Conservation (phyloP, 2,888 invertebrate genomes). For the Ischnus inquisitorius region DNA sequence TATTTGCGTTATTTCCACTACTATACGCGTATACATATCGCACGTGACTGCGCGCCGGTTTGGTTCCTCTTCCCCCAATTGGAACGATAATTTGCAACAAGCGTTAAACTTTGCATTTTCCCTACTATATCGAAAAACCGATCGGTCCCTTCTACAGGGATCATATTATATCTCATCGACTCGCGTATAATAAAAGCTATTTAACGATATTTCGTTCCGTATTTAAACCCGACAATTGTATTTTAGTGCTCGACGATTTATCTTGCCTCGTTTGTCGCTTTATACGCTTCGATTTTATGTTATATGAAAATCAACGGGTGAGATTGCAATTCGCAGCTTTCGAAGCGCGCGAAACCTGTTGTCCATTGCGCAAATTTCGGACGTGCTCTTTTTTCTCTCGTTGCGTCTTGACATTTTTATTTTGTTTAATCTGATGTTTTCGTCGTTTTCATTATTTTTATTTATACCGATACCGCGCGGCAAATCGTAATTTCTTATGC, state of each 20-base stretch:
- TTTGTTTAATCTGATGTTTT: conserved; percentile 7
- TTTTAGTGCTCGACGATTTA: conserved; percentile 48
- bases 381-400: background rate
- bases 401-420: background rate
- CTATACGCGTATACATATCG: conserved; percentile 39
- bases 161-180: conserved; percentile 60
- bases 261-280: conserved; percentile 43
- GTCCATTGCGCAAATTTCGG: background rate
- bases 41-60: conserved; percentile 10
- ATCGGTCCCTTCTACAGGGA: conserved; percentile 50
- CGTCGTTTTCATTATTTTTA: conserved; percentile 3
- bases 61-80: conserved; percentile 11
- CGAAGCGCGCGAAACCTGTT: conserved; percentile 33
- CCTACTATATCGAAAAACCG: conserved; percentile 42
- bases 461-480: conserved; percentile 43
- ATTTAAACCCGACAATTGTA: conserved; percentile 54
- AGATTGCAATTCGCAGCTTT: conserved; percentile 7
- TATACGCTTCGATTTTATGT: conserved; percentile 27
- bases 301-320: conserved; percentile 30
- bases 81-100: conserved; percentile 63
- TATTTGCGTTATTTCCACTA: conserved; percentile 19
- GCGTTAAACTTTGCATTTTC: conserved; percentile 63
- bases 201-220: conserved; percentile 57
- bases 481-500: conserved; percentile 81
- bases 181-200: conserved; percentile 56